Base-by-base conservation (phyloP, 2,888 invertebrate species). In the Hyppa rectilinea region DNA sequence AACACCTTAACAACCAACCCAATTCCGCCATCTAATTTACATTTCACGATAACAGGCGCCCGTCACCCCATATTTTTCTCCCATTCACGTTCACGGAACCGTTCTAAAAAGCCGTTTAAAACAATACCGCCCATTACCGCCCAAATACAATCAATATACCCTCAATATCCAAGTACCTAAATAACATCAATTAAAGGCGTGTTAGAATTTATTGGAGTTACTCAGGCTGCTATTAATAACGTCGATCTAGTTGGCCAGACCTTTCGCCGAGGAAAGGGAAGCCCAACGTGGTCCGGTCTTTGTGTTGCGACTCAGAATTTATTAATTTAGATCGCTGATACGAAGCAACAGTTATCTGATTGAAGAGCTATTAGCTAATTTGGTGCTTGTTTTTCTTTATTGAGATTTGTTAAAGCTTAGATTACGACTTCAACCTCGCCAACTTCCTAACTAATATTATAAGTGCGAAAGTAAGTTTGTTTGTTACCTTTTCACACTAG, bases 161-260 rank as follows among this genome's bases (percentile, higher is more conserved):
- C 75, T 62, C 72, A 75, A 77, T 73, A 77, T 71, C 65, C 68
- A 77, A 80, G 78, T 84, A 47, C 47, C 47, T 59, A 81, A 85
- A 85, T 84, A 85, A 84, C 81, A 83, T 80, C 78, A 86, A 80
- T 84, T 81, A 87, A 78, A 83, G 77, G 70, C 62, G 60, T 75
- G 82, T 67, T 80, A 68, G 62, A 78, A 87, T 87, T 87, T 85
- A 87, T 87, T 75, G 80, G 72, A 78, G 73, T 79, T 71, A 74
- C 79, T 79, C 47, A 63, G 73, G 71, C 40, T 69, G 74, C 82
- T 80, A 86, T 86, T 85, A 85, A 86, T 86, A 78, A 78, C 72
- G 49, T 72, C 65, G 76, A 62, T 80, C 68, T 71, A 70, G 72
- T 50, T 72, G 53, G 73, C 61, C 76, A 73, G 26, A 67, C 67